Evolutionary conservation across 2,888 invertebrate species (phyloP).

Genomic region (Microchrysa polita): DNA sequence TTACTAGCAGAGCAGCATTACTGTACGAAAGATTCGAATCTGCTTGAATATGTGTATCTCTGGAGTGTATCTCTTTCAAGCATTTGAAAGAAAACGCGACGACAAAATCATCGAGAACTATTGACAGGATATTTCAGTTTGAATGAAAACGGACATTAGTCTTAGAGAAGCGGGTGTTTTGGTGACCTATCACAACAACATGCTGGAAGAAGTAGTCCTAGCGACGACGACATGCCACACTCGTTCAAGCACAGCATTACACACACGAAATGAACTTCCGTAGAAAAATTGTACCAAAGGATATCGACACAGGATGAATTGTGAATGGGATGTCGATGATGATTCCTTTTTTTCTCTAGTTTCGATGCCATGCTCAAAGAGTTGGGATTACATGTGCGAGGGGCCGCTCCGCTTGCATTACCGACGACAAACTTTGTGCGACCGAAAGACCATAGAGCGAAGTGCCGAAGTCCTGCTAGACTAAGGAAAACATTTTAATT

Average conservation of each 20-base stretch:
- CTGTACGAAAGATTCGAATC: not conserved
- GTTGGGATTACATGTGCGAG: not conserved
- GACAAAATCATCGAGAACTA: not conserved
- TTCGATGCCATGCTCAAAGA: constrained; percentile 4
- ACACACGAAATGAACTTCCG: constrained; percentile 1
- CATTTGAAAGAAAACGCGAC: constrained; percentile 8
- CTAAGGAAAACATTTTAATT: constrained; percentile 47
- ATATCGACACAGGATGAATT: not conserved
- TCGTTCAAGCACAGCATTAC: too few species aligned
- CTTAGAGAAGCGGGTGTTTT: constrained; percentile 11
- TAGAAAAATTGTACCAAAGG: not conserved
- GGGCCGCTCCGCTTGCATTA: too few species aligned
- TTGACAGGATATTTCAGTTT: constrained; percentile 26
- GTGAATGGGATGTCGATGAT: not conserved
- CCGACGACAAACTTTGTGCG: not conserved
- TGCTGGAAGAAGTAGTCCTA: constrained; percentile 2
- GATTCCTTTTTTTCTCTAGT: not conserved
- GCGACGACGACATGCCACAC: too few species aligned
- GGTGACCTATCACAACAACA: constrained; percentile 8
- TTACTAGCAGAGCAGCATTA: constrained; percentile 1
- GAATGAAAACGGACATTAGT: constrained; percentile 37
- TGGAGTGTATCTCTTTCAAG: not conserved
- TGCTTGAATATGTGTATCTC: not conserved
- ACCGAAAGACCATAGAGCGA: not conserved
- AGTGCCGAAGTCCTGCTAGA: not conserved